phyloP scores from a whole-genome alignment of 2,797 vertebrate species.

The Parotocinclus haroldoi region DNA sequence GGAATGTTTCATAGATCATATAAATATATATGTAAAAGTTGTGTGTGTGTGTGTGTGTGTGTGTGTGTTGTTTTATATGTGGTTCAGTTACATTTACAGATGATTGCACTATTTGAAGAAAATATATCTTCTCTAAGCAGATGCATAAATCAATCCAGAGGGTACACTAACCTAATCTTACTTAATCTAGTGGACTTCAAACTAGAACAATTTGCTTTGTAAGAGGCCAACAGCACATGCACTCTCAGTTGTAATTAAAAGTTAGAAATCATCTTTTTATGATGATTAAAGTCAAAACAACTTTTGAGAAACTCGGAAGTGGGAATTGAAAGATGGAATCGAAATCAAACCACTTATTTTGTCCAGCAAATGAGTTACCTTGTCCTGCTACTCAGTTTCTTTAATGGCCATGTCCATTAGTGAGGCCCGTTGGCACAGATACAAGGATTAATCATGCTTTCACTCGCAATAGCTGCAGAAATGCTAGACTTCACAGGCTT shows the following conservation, averaged over 20 bases:
- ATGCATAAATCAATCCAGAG: conserved; percentile 38
- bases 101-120: conserved; percentile 29
- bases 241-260: conserved; percentile 53
- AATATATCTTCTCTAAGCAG: conserved; percentile 46
- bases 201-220: conserved; percentile 42
- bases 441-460: conserved; percentile 49
- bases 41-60: background rate
- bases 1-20: background rate
- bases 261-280: conserved; percentile 53
- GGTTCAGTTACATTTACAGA: conserved; percentile 11
- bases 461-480: conserved; percentile 37
- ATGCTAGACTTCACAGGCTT: conserved; percentile 34
- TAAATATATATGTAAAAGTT: background rate
- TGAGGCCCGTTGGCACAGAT: conserved; percentile 41
- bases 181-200: conserved; percentile 34
- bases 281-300: conserved; percentile 53
- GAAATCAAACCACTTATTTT: conserved; percentile 55
- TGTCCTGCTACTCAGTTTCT: conserved; percentile 40
- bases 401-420: conserved; percentile 53
- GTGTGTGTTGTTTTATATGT: background rate
- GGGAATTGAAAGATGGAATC: conserved; percentile 42
- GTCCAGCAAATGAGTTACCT: conserved; percentile 51
- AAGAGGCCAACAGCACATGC: conserved; percentile 37
- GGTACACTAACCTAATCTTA: conserved; percentile 21
- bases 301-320: conserved; percentile 43